These are phyloP conservation scores for Lindbergichthys nudifrons DNA, from an alignment of 2,797 vertebrate species.

Conservation along the genomic window DNA sequence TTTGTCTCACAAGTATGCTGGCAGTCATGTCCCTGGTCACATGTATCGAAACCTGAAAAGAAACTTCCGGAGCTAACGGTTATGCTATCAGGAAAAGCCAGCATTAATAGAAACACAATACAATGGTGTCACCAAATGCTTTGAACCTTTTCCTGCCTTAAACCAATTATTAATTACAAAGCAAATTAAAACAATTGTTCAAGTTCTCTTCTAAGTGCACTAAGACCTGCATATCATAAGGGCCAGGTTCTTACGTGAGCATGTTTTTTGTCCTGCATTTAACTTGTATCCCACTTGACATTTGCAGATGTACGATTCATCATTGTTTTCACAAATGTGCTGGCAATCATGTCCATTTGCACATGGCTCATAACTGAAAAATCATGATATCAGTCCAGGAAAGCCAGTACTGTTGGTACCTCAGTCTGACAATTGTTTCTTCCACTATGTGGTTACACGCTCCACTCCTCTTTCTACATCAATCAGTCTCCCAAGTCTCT, in stretches of 20 bases:
- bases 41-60: conserved; percentile 79
- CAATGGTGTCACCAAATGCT: background rate
- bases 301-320: conserved; percentile 76
- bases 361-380: conserved; percentile 60
- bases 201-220: background rate
- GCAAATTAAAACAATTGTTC: background rate
- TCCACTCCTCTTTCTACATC: background rate
- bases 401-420: background rate
- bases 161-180: background rate
- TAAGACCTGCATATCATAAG: background rate
- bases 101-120: background rate
- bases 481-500: background rate
- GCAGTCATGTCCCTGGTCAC: conserved; percentile 85
- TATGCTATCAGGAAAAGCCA: background rate
- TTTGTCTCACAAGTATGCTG: conserved; percentile 88
- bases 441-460: background rate
- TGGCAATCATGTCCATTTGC: conserved; percentile 79
- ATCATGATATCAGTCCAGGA: background rate
- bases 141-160: background rate
- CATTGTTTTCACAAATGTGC: conserved; percentile 79
- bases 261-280: conserved; percentile 81
- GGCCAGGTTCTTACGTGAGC: conserved; percentile 76
- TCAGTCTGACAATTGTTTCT: background rate
- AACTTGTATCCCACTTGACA: conserved; percentile 82
- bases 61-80: conserved; percentile 31